Conservation (phyloP, 2,113 vertebrate genomes). For the Salvelinus fontinalis region DNA sequence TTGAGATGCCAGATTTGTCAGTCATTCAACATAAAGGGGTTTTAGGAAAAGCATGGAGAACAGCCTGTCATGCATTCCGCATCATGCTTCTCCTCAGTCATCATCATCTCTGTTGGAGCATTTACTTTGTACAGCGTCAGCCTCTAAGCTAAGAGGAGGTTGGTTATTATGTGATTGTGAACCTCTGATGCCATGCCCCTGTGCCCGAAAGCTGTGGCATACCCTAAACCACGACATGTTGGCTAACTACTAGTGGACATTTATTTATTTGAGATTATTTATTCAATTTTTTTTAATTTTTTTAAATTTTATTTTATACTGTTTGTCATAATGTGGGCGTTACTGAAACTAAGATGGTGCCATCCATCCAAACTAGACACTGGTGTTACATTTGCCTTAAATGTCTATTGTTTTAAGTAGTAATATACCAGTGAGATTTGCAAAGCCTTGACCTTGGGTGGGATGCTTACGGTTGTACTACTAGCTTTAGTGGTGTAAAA, state of each 20-base stretch:
- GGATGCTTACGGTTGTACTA: no score
- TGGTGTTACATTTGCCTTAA: neutral
- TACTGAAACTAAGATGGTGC: neutral
- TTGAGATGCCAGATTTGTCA: slow-evolving; percentile 19
- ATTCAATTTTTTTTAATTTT: slow-evolving; percentile 27
- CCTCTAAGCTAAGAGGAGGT: neutral
- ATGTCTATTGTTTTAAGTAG: neutral
- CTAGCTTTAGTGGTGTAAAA: neutral
- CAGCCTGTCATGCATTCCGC: neutral
- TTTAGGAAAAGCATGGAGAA: slow-evolving; percentile 9
- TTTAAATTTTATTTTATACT: neutral
- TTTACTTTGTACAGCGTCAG: neutral
- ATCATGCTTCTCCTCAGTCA: no score
- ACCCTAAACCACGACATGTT: neutral
- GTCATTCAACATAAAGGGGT: neutral
- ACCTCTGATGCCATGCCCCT: slow-evolving; percentile 31
- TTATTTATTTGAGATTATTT: slow-evolving; percentile 67
- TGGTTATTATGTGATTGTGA: slow-evolving; percentile 21
- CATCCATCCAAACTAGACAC: no score
- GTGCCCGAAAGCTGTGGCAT: slow-evolving; percentile 32
- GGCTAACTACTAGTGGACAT: neutral
- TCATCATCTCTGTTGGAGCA: neutral
- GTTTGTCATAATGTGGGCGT: slow-evolving; percentile 16
- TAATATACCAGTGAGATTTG: no score
- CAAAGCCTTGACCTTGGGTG: no score